phyloP scores from a whole-genome alignment of 1,140 invertebrate species.

The Bombus polaris region DNA sequence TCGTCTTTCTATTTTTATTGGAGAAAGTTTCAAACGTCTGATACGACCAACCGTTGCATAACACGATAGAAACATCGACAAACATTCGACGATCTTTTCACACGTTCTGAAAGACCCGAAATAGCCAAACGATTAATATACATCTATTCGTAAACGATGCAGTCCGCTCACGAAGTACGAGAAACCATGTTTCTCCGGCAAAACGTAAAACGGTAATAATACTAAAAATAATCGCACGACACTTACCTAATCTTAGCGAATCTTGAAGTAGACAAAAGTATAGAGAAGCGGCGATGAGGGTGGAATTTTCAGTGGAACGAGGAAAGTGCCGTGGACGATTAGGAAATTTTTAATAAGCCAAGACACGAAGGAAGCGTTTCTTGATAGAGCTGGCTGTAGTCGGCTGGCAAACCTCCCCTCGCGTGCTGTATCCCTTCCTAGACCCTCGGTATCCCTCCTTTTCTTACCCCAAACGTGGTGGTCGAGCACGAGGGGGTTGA shows the following conservation, averaged over 20 bases:
- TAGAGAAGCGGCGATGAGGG: not conserved
- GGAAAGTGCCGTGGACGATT: conserved; percentile 38
- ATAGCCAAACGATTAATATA: too few species aligned
- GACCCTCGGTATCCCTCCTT: conserved; percentile 17
- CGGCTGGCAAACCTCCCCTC: conserved; percentile 49
- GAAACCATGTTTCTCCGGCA: too few species aligned
- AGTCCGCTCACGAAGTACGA: too few species aligned
- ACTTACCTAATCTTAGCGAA: not conserved
- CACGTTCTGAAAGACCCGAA: fast-evolving
- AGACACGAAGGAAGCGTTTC: conserved; percentile 56
- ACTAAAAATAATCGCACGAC: not conserved
- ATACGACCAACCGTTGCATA: too few species aligned
- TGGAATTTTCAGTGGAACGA: conserved; percentile 11
- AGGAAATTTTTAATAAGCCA: conserved; percentile 68
- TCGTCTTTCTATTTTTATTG: too few species aligned
- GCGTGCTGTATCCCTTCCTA: conserved; percentile 44
- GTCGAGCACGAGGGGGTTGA: conserved; percentile 60
- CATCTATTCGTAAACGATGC: too few species aligned
- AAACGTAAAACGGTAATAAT: not conserved
- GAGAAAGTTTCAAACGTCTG: too few species aligned
- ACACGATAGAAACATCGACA: too few species aligned
- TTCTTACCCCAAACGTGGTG: conserved; percentile 36
- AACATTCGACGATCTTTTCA: too few species aligned
- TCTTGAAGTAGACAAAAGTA: not conserved
- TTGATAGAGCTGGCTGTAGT: conserved; percentile 54